Evolutionary conservation across 2,797 vertebrate genomes (phyloP), one percentile per base, ranked within the genome.

Genomic region (Podargus strigoides): DNA sequence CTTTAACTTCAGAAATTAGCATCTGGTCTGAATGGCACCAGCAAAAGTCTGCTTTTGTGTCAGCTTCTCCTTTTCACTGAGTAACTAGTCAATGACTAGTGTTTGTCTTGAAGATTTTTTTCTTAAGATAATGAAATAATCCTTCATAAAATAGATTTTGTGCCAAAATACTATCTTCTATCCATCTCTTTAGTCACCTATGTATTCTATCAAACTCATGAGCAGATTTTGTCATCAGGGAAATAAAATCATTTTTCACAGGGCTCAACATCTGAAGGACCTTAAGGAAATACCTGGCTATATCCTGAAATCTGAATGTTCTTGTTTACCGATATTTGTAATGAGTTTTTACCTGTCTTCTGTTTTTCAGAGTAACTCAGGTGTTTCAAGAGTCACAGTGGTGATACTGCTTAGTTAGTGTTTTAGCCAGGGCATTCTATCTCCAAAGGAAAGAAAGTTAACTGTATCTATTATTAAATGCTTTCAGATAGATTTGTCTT

Each of bases 401-500:
- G 5, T 78, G 24, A 30, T 47, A 73, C 11, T 70, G 39, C 49
- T 70, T 74, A 85, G n/a, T 85, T 66, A 91, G 59, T 34, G 32
- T 80, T 87, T 87, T 75, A 84, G 64, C 20, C n/a, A 32, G 23
- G 7, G 22, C 46, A 78, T 49, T 80, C 58, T 87, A 17, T 89
- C 60, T 93, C 60, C 69, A 83, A 94, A 85, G n/a, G 20, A 87
- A 85, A 70, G 26, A n/a, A 91, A 52, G 68, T 87, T 80, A 89
- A 89, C 68, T 41, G 21, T 60, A 91, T 75, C 19, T 84, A 93
- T 89, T 92, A 95, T 93, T 94, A 89, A 95, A 50, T 67, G 39
- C 44, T 89, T 91, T 92, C 91, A 84, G n/a, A 86, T 64, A 74
- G 30, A 63, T 70, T 90, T n/a, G 68, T 84, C 67, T 89, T 83